Percentiles rank a stretch among this genome's conserved stretches.
phyloP scores from a whole-genome alignment of 1,140 invertebrate genomes.

The Bombus terrestris region DNA sequence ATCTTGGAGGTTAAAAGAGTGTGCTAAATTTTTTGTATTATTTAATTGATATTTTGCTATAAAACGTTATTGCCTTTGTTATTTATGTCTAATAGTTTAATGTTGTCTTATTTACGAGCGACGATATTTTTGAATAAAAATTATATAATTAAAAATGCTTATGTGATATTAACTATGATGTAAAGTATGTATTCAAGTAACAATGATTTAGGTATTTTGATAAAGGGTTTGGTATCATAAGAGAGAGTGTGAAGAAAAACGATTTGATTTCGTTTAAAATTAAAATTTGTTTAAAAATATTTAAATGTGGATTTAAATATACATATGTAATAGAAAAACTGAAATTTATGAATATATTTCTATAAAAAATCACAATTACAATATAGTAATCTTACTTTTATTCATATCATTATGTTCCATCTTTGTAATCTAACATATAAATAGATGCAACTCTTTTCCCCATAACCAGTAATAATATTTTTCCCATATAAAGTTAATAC shows the following conservation, averaged over 20 bases:
- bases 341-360: not conserved
- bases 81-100: not conserved
- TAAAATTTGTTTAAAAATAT: slow-evolving; percentile 1
- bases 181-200: not conserved
- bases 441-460: slow-evolving; percentile 32
- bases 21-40: too few species aligned
- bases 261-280: not conserved
- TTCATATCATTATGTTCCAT: not conserved
- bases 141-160: not conserved
- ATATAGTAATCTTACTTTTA: slow-evolving; percentile 24
- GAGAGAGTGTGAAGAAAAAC: not conserved
- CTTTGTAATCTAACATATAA: not conserved
- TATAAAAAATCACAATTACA: slow-evolving; percentile 4
- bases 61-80: not conserved
- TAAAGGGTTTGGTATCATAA: not conserved
- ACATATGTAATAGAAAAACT: slow-evolving; percentile 5
- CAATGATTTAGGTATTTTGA: not conserved
- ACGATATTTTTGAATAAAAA: not conserved
- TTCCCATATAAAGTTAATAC: slow-evolving; percentile 39
- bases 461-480: slow-evolving; percentile 33
- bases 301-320: not conserved
- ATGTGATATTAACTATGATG: too few species aligned
- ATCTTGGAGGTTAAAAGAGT: too few species aligned
- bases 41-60: too few species aligned
- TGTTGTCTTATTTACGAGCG: not conserved